A percentile compares a stretch with the other conserved stretches of the same genome.
Evolutionary conservation across 2,113 vertebrate species (phyloP).

Genomic region (Dicentrarchus labrax): DNA sequence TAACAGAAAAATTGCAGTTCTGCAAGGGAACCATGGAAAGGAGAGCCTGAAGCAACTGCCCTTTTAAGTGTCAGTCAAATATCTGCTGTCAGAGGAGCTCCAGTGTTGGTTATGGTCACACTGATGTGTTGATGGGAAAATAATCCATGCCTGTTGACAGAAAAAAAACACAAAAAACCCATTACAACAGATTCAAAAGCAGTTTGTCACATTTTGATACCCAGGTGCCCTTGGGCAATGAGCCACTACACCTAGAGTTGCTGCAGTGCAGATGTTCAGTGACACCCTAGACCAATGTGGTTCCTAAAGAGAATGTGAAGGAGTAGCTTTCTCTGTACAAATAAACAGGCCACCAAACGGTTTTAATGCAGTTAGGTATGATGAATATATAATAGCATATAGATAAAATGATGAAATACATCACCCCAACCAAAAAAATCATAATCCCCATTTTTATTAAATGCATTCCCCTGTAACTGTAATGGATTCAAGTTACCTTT

Average conservation of each 20-base stretch:
- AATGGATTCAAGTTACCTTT: too few relatives aligned
- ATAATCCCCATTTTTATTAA: too few relatives aligned
- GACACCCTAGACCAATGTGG: not conserved
- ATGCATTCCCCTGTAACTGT: too few relatives aligned
- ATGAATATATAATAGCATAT: not conserved
- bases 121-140: not conserved
- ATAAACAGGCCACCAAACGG: not conserved
- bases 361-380: not conserved
- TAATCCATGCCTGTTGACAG: constrained; percentile 47
- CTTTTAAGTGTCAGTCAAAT: constrained; percentile 56
- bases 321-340: not conserved
- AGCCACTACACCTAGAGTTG: not conserved
- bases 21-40: constrained; percentile 25
- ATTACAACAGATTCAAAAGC: not conserved
- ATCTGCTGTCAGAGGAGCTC: constrained; percentile 12
- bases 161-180: constrained; percentile 8
- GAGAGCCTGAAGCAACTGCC: constrained; percentile 28
- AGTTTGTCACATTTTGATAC: not conserved
- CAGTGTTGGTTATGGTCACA: not conserved
- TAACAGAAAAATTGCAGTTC: constrained; percentile 51
- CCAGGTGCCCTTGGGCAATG: not conserved
- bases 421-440: too few relatives aligned
- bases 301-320: not conserved
- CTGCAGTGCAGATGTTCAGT: not conserved
- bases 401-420: too few relatives aligned